Percentiles rank a stretch among this genome's conserved stretches.
phyloP scores from a whole-genome alignment of 2,113 vertebrate genomes.

The Hemichromis elongatus region DNA sequence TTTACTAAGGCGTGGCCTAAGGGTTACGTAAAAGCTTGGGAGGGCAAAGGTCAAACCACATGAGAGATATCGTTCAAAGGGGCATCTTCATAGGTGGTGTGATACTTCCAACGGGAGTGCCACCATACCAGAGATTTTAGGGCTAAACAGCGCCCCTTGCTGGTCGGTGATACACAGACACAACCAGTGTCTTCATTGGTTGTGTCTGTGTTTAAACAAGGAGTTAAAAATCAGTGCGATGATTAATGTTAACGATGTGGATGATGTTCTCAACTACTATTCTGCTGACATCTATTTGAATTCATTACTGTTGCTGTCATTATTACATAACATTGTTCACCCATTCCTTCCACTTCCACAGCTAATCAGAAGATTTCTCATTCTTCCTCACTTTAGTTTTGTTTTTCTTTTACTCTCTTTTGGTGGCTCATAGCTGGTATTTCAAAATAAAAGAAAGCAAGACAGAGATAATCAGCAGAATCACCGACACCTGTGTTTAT shows the following conservation, averaged over 20 bases:
- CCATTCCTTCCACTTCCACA: neutral
- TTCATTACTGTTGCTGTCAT: neutral
- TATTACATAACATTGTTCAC: neutral
- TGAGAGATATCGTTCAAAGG: neutral
- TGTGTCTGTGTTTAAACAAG: no score
- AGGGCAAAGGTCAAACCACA: slow-evolving; percentile 39
- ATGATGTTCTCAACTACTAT: neutral
- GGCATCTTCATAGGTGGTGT: neutral
- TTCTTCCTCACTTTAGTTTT: neutral
- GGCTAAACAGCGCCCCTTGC: neutral
- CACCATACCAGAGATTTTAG: neutral
- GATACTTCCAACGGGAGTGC: neutral
- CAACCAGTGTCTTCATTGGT: neutral
- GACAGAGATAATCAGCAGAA: neutral
- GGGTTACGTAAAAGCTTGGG: slow-evolving; percentile 16
- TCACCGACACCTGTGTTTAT: neutral
- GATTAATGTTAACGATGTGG: neutral
- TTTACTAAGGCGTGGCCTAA: slow-evolving; percentile 2
- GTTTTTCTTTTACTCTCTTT: neutral
- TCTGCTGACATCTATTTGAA: neutral
- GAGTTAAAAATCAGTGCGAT: neutral
- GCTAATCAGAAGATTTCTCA: neutral
- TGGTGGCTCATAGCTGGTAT: neutral
- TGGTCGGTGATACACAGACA: neutral
- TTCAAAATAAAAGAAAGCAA: neutral